phyloP scores from a whole-genome alignment of 2,888 invertebrate genomes.

The Aphodius granarius region DNA sequence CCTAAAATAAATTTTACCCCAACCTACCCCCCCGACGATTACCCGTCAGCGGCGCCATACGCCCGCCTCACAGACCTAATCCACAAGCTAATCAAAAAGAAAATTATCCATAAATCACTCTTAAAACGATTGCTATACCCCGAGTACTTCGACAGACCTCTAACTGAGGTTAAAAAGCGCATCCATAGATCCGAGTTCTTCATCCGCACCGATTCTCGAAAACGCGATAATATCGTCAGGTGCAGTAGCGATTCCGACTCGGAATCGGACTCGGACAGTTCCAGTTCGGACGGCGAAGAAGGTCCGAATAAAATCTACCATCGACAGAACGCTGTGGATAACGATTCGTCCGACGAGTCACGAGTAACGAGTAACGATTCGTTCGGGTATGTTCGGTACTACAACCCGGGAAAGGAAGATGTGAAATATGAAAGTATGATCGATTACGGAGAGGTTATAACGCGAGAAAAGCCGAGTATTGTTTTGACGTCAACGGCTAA shows the following conservation, averaged over 20 bases:
- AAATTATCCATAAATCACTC: conserved; percentile 69
- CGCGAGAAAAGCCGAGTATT: conserved; percentile 43
- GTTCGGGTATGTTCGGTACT: conserved; percentile 69
- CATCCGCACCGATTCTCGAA: conserved; percentile 45
- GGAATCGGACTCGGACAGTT: conserved; percentile 49
- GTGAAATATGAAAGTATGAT: conserved; percentile 56
- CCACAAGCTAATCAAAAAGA: conserved; percentile 72
- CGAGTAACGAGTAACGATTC: conserved; percentile 64
- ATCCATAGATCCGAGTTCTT: conserved; percentile 56
- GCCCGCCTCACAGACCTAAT: conserved; percentile 76
- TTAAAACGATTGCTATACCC: conserved; percentile 74
- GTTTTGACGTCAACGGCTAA: conserved; percentile 57
- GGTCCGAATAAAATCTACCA: conserved; percentile 54
- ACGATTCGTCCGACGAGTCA: conserved; percentile 48
- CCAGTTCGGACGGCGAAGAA: conserved; percentile 51
- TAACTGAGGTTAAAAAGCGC: conserved; percentile 61
- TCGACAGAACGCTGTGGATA: conserved; percentile 63
- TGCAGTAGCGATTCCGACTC: conserved; percentile 51
- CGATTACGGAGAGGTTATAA: conserved; percentile 52
- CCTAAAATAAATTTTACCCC: conserved; percentile 54
- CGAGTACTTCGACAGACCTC: conserved; percentile 59
- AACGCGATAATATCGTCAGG: conserved; percentile 48
- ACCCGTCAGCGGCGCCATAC: conserved; percentile 77
- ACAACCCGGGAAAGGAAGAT: conserved; percentile 56
- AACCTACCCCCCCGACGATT: conserved; percentile 72